A percentile compares a stretch with the other conserved stretches of the same genome.
Conservation (phyloP, 2,113 vertebrate genomes). For the Arvicanthis niloticus region DNA sequence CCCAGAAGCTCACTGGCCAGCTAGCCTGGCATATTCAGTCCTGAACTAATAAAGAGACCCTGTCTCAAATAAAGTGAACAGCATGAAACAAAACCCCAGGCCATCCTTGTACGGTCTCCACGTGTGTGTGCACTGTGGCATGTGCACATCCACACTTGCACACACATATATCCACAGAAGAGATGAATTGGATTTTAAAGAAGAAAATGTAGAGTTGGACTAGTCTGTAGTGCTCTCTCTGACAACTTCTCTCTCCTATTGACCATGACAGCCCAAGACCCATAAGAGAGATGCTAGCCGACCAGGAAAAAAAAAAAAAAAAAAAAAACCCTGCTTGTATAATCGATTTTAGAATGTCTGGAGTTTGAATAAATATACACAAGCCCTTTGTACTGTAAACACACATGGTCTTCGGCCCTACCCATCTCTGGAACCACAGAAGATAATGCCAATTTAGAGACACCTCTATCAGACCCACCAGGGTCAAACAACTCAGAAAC, state of each 20-base stretch:
- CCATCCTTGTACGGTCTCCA: no score
- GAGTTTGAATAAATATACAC: neutral
- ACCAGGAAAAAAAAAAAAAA: no score
- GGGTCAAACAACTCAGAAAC: neutral
- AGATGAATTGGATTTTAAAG: neutral
- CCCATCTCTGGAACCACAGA: neutral
- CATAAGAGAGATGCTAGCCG: neutral
- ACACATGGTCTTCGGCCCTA: rapidly evolving
- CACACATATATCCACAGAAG: neutral
- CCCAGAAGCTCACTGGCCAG: neutral
- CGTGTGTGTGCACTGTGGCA: neutral
- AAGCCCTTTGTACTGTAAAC: neutral
- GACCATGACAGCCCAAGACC: neutral
- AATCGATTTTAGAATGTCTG: neutral
- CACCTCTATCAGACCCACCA: neutral
- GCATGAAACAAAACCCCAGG: no score
- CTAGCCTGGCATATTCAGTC: neutral
- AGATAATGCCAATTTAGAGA: neutral
- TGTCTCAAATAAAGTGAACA: neutral
- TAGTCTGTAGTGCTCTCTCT: neutral
- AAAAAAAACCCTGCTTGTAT: neutral
- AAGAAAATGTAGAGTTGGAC: neutral
- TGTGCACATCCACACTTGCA: no score
- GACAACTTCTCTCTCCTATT: neutral
- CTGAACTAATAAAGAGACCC: neutral